These are phyloP conservation scores for Trissoscelio sp. DNA, from an alignment of 2,888 invertebrate species.

Conservation along the genomic window DNA sequence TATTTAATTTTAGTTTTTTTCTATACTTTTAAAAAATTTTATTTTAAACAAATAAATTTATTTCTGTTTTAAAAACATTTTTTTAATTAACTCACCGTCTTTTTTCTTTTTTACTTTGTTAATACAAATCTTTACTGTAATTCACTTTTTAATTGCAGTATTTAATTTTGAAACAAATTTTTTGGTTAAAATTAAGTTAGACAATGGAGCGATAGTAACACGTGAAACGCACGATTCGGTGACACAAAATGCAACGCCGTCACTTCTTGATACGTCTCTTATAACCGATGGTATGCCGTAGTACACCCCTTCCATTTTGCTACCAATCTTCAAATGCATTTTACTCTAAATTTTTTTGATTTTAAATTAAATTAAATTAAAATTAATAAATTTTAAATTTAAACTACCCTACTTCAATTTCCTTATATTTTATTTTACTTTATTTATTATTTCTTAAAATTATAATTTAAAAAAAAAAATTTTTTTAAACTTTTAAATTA, in stretches of 20 bases:
- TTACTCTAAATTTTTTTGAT: not conserved
- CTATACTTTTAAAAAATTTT: too few relatives aligned
- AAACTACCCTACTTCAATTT: too few relatives aligned
- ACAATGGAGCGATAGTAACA: constrained; percentile 6
- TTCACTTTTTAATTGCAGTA: not conserved
- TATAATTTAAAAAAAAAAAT: too few relatives aligned
- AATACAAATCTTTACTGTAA: not conserved
- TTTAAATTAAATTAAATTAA: too few relatives aligned
- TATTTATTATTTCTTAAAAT: too few relatives aligned
- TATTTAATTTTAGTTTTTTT: too few relatives aligned
- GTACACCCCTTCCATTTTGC: constrained; percentile 65
- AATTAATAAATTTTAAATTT: constrained; percentile 2
- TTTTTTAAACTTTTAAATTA: too few relatives aligned
- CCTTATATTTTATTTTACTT: too few relatives aligned
- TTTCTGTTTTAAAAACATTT: too few relatives aligned
- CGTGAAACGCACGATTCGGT: constrained; percentile 44
- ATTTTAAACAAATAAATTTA: too few relatives aligned
- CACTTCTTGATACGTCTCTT: constrained; percentile 71
- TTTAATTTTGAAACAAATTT: not conserved
- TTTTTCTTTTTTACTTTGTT: not conserved
- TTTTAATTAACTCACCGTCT: not conserved
- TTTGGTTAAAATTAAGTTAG: not conserved
- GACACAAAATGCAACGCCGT: constrained; percentile 72
- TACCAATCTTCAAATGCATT: constrained; percentile 1
- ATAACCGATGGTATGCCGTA: constrained; percentile 70